Base-by-base conservation (phyloP, 2,113 vertebrate species). In the Tragelaphus buxtoni region DNA sequence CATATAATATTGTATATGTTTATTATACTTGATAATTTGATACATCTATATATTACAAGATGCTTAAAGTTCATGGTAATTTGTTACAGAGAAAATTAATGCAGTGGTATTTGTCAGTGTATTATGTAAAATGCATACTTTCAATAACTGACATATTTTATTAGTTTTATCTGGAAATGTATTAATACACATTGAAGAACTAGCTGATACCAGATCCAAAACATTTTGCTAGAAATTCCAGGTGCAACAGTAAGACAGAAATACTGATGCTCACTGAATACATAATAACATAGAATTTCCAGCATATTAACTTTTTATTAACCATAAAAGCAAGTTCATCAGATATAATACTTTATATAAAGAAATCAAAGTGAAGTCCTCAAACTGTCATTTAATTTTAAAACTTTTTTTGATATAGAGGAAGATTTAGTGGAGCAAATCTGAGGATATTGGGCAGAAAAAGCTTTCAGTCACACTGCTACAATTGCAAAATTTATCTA, bases 291-390 rank as follows among this genome's bases (percentile, higher is more conserved):
- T 35, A 45, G 26, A 56, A 72, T 95, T 91, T 85, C 53, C 24
- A 51, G 53, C 3, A 45, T 82, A 85, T 81, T 93, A 95, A 76
- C 30, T 85, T 81, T 88, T 47, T 93, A 60, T 93, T 94, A 94
- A 79, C 16, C 28, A 74, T 87, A 86, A 60, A 65, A 81, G 47
- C 10, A 92, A 91, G 6, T 58, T 88, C 26, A 77, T 45, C 88
- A 51, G 55, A 60, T 85, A 35, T 77, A 88, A 53, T 61, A 32
- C 32, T 74, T 22, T 58, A 53, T 20, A 60, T 92, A 55, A 74
- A 63, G 53, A 24, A 13, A 82, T 85, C 5, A 95, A 63, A 84
- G 3, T 39, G 28, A 3, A 35, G 24, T 88, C 10, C 35, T 94
- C 17, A 91, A 58, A 80, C 39, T 55, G 9, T 58, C n/a, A 85